Base-by-base conservation (phyloP, 2,797 vertebrate genomes). In the Acrocephalus scirpaceus region DNA sequence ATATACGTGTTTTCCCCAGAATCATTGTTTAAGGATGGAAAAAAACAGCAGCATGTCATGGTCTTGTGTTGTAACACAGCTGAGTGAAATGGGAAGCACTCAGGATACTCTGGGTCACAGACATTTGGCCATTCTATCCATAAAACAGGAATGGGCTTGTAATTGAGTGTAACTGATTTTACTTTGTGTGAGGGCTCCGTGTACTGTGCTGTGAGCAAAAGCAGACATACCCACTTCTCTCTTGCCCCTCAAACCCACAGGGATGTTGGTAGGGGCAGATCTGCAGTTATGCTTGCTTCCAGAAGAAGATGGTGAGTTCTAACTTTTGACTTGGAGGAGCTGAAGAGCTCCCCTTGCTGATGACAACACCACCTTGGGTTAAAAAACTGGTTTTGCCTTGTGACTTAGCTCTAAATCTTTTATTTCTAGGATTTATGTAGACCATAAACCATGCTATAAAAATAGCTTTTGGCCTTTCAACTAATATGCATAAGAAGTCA, bases 201-300 rank as follows among this genome's bases (percentile, higher is more conserved):
- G 25, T 51, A 7, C 54, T 32, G 0, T 40, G 19, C 27, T 76
- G 1, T 51, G 56, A 25, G 50, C 72, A 44, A 50, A 58, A 69
- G n/a, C 22, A 50, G 62, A 8, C 25, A 51, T 48, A 78, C 30
- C 7, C 79, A 48, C n/a, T 16, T 60, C 34, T 80, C 51, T 44
- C 4, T 0, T 36, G 36, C 40, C 36, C 77, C 45, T 70, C 34
- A 13, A 29, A 40, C 23, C 7, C 8, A 0, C 1, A 3, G 48
- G 29, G 12, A 3, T 44, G 8, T 29, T 74, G 23, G 7, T 53
- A 20, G 38, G 29, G 30, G 17, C 79, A 77, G 44, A 66, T 34
- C 10, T 75, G 54, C 36, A 44, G 29, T 36, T 56, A 3, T 3
- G 3, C 57, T 78, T 61, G 18, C 23, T 84, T 88, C 66, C 34